Conservation (phyloP, 2,888 invertebrate species). For the Esperia sulphurella region DNA sequence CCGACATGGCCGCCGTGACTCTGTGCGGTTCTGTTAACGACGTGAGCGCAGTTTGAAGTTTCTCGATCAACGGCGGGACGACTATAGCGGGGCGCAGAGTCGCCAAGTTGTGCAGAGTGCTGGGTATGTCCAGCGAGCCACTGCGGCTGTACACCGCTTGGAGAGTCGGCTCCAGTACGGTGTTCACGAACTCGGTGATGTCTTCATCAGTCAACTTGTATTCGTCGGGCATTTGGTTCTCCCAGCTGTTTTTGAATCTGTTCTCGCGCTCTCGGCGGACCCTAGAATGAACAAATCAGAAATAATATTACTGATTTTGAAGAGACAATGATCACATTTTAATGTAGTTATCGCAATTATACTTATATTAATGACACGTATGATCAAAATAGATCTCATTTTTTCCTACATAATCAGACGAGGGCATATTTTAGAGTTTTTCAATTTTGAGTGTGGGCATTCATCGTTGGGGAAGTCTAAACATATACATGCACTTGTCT, state of each 20-base stretch:
- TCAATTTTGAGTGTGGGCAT: no score
- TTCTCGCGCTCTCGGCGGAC: constrained; percentile 82
- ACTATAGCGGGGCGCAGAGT: constrained; percentile 89
- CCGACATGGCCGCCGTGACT: constrained; percentile 85
- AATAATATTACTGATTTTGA: background rate
- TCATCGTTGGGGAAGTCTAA: no score
- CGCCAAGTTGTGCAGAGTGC: constrained; percentile 87
- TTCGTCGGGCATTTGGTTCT: constrained; percentile 81
- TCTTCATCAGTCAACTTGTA: constrained; percentile 88
- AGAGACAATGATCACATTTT: no score
- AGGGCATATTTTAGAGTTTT: no score
- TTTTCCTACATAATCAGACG: no score
- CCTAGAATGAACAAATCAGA: constrained; percentile 35
- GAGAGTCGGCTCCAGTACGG: constrained; percentile 85
- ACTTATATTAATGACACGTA: no score
- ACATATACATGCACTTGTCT: no score
- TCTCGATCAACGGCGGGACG: constrained; percentile 90
- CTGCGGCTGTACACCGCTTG: constrained; percentile 89
- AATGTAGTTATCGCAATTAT: no score
- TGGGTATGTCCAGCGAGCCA: constrained; percentile 81
- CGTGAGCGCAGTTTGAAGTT: constrained; percentile 88
- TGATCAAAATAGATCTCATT: no score
- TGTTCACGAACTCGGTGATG: constrained; percentile 88
- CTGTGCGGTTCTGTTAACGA: constrained; percentile 94
- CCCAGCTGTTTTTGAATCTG: constrained; percentile 82